Evolutionary conservation across 2,113 vertebrate genomes (phyloP).

Genomic region (Probosciger aterrimus): DNA sequence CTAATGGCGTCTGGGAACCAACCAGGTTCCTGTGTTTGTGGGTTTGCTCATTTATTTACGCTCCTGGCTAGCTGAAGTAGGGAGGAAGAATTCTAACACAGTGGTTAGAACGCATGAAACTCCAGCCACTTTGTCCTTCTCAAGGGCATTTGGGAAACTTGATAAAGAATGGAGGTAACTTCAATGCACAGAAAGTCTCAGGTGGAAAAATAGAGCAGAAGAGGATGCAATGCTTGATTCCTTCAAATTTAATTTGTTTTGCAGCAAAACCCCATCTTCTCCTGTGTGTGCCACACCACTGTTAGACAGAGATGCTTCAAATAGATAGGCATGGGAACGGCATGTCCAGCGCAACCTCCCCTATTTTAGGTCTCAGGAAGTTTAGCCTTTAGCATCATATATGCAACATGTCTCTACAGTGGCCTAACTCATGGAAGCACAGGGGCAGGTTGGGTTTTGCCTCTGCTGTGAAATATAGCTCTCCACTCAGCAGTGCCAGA

Average conservation of each 20-base stretch:
- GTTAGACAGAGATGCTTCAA: background rate
- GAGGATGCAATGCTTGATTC: background rate
- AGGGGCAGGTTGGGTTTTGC: background rate
- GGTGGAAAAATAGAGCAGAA: background rate
- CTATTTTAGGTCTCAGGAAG: background rate
- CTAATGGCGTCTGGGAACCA: conserved; percentile 12
- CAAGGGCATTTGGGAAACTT: background rate
- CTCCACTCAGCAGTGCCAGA: background rate
- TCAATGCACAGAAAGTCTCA: background rate
- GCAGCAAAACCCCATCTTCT: background rate
- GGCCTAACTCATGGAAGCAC: background rate
- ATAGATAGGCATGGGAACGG: background rate
- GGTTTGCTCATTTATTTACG: background rate
- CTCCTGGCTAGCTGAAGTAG: background rate
- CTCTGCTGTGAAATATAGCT: background rate
- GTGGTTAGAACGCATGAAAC: background rate
- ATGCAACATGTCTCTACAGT: rapidly evolving
- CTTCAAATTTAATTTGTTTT: background rate
- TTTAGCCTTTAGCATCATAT: background rate
- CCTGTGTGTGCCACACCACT: background rate
- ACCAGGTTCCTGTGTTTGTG: conserved; percentile 5
- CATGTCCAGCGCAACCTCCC: background rate
- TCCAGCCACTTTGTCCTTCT: background rate
- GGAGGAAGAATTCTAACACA: conserved; percentile 29
- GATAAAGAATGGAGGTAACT: background rate